A percentile compares a stretch with the other conserved stretches of the same genome.
These are phyloP conservation scores for Sarotherodon lohbergeri DNA, from an alignment of 2,113 vertebrate genomes.

Conservation along the genomic window DNA sequence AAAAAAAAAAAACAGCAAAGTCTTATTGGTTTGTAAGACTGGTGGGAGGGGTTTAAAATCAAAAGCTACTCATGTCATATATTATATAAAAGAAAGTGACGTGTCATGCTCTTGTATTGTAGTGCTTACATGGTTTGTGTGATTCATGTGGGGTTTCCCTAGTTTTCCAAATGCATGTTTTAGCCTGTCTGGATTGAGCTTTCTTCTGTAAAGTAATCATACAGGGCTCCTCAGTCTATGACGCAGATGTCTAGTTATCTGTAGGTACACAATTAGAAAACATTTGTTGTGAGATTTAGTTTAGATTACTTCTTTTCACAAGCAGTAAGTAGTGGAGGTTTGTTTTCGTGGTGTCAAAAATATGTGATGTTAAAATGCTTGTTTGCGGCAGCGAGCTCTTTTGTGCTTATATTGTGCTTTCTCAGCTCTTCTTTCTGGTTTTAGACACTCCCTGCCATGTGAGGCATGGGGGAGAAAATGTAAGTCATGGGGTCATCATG, in stretches of 20 bases:
- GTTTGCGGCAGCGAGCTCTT: not conserved
- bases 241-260: not conserved
- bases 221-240: not conserved
- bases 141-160: constrained; percentile 52
- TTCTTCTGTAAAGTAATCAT: not conserved
- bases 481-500: constrained; percentile 59
- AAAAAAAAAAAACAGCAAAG: not conserved
- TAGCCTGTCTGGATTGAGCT: not conserved
- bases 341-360: not conserved
- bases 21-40: not conserved
- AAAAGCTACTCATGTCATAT: not conserved
- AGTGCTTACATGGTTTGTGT: not conserved
- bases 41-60: not conserved
- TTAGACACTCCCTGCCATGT: constrained; percentile 27
- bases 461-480: constrained; percentile 52
- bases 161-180: not conserved
- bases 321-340: not conserved
- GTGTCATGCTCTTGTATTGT: not conserved
- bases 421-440: constrained; percentile 45
- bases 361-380: not conserved
- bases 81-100: not conserved
- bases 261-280: not conserved
- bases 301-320: not conserved
- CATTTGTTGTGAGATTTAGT: not conserved
- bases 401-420: constrained; percentile 38